A percentile compares a stretch with the other conserved stretches of the same genome.
Evolutionary conservation across 1,140 invertebrate genomes (phyloP).

Genomic region (Trachymyrmex cornetzi): DNA sequence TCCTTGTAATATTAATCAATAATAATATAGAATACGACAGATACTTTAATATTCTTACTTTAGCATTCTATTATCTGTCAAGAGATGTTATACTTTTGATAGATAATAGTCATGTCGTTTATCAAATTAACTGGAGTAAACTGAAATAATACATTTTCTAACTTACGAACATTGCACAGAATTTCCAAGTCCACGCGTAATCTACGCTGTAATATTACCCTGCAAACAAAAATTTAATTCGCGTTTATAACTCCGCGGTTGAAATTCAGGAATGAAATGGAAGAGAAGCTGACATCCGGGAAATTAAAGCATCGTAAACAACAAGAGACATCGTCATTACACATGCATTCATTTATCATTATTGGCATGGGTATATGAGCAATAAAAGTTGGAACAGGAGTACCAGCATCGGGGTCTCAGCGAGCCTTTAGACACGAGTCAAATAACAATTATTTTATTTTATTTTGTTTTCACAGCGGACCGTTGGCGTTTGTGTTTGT

Average conservation of each 20-base stretch:
- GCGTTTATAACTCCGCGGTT: neutral
- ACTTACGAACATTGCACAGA: neutral
- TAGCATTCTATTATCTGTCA: neutral
- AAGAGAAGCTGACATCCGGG: conserved; percentile 5
- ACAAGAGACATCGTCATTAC: neutral
- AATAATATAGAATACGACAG: neutral
- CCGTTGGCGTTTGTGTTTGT: conserved; percentile 50
- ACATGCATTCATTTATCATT: conserved; percentile 40
- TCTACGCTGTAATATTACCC: neutral
- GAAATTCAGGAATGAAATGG: conserved; percentile 15
- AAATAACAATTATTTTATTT: conserved; percentile 47
- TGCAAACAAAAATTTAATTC: conserved; percentile 25
- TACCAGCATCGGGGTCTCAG: neutral
- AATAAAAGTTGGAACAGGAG: conserved; percentile 22
- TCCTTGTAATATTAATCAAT: neutral
- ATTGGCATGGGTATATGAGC: conserved; percentile 12
- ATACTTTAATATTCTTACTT: neutral
- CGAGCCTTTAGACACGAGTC: neutral
- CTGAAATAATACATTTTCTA: neutral
- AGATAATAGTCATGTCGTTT: neutral
- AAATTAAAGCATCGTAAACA: conserved; percentile 48
- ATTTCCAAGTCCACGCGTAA: neutral
- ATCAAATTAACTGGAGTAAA: neutral
- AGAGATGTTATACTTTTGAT: neutral
- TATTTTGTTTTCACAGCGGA: conserved; percentile 7